These are phyloP conservation scores for Luehdorfia chinensis DNA, from an alignment of 1,140 invertebrate genomes.

Conservation along the genomic window DNA sequence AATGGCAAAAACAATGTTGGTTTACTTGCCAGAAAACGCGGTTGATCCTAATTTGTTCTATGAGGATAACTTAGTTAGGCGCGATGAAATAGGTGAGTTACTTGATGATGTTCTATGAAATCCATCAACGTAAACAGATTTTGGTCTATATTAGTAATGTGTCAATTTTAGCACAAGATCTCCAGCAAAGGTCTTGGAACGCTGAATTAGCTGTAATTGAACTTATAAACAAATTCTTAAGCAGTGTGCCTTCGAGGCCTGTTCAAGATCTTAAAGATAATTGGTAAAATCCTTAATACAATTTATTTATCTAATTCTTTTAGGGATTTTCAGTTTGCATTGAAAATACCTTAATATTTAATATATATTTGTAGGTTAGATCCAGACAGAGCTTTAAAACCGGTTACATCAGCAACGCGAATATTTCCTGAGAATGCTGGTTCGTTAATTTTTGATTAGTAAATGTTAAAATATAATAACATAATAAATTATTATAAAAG, in stretches of 20 bases:
- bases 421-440: conserved; percentile 78
- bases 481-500: no score
- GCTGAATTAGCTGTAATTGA: conserved; percentile 83
- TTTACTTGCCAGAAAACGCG: conserved; percentile 82
- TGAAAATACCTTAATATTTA: no score
- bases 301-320: no score
- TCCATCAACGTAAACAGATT: no score
- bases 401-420: conserved; percentile 77
- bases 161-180: conserved; percentile 52
- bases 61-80: conserved; percentile 79
- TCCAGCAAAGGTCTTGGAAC: conserved; percentile 63
- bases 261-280: conserved; percentile 79
- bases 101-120: no score
- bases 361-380: conserved; percentile 78
- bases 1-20: conserved; percentile 81
- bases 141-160: no score
- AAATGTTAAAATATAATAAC: no score
- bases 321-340: no score
- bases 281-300: conserved; percentile 71
- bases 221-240: conserved; percentile 84
- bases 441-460: no score
- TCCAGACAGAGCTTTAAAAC: conserved; percentile 77
- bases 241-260: conserved; percentile 75
- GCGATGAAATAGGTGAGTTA: conserved; percentile 72
- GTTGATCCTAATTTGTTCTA: conserved; percentile 82